Base-by-base conservation (phyloP, 2,888 invertebrate genomes). In the Caenorhabditis wallacei region DNA sequence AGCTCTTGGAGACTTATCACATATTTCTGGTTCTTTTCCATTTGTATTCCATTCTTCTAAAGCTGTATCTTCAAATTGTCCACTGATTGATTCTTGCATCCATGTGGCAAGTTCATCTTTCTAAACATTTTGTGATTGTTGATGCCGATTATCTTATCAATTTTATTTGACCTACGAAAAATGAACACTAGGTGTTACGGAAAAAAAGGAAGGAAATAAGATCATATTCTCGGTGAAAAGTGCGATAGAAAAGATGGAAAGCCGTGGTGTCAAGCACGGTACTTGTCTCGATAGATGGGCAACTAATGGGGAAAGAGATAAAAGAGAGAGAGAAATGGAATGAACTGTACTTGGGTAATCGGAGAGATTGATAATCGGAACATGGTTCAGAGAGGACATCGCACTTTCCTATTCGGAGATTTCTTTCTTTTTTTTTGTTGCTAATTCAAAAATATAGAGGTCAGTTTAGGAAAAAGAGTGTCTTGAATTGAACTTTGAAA, bases 21-120 rank as follows among this genome's bases (percentile, higher is more conserved):
- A 87, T 8, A 87, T 78, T 26, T 63, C 71, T 2, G 82, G 84
- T 37, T 87, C 85, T 7, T 75, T 64, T 11, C 46, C 68, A 26
- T 54, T 82, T 1, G 82, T 74, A 30, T 61, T 81, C 85, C 84
- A 85, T 57, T 85, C 85, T 35, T 84, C 85, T n/a, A 84, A 22
- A 16, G 72, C 76, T 5, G 79, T 79, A 10, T 84, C 84, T 13
- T 84, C 87, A 18, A 81, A 72, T 13, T 64, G 66, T 20, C 76
- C 82, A 35, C 64, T 66, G 24, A 87, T 59, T 5, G 84, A 85
- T 18, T 80, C 71, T 59, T 85, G 80, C 82, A 88, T 82, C 88
- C 88, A 88, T 18, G 81, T 80, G 2, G 88, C 85, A 8, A 88
- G 75, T 43, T 87, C 78, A n/a, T 86, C 86, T 66, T 85, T 86